Evolutionary conservation across 2,888 invertebrate genomes (phyloP).

Genomic region (Timema cristinae): DNA sequence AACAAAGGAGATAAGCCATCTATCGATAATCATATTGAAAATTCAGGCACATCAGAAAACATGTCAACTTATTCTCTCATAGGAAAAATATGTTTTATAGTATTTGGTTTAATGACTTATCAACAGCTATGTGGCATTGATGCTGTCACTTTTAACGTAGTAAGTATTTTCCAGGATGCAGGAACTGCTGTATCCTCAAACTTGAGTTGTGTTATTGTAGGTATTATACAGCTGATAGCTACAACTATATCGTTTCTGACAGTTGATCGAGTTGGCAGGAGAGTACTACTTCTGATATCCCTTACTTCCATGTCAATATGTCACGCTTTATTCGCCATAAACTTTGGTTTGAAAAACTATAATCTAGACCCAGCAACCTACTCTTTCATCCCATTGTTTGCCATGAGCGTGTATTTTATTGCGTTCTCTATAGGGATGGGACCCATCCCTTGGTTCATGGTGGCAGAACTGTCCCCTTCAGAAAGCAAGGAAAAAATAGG

Average conservation of each 20-base stretch:
- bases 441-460: constrained; percentile 47
- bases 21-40: neutral
- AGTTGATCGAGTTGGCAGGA: constrained; percentile 73
- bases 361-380: constrained; percentile 20
- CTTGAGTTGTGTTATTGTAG: constrained; percentile 58
- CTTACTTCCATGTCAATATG: constrained; percentile 57
- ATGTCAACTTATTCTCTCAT: constrained; percentile 63
- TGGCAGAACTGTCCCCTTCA: constrained; percentile 46
- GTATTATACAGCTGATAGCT: constrained; percentile 66
- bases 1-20: constrained; percentile 29
- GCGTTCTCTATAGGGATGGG: constrained; percentile 44
- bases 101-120: constrained; percentile 68
- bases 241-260: constrained; percentile 67
- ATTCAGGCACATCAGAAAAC: constrained; percentile 46
- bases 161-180: constrained; percentile 57
- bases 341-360: constrained; percentile 36
- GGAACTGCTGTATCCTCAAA: constrained; percentile 28
- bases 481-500: constrained; percentile 43
- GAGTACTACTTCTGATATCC: constrained; percentile 66
- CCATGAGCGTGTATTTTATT: constrained; percentile 41
- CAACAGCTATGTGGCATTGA: constrained; percentile 84
- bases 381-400: constrained; percentile 42
- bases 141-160: constrained; percentile 70
- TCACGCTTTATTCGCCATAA: constrained; percentile 37
- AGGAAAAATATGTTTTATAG: constrained; percentile 71